These are phyloP conservation scores for Eubasilissa splendida DNA, from an alignment of 2,888 invertebrate genomes.

Conservation along the genomic window DNA sequence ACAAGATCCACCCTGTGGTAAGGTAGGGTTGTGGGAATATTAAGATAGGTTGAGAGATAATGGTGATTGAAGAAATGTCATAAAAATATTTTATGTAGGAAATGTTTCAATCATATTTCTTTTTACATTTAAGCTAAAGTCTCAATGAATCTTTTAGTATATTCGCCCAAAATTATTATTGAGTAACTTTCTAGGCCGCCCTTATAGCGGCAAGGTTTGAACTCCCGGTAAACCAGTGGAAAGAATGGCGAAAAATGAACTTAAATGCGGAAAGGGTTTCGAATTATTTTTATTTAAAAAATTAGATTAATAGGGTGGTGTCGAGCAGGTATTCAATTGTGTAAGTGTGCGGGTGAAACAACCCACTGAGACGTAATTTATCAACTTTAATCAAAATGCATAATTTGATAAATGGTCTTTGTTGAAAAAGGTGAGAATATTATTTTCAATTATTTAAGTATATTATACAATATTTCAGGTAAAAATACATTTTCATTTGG, in stretches of 20 bases:
- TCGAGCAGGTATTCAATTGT: constrained; percentile 29
- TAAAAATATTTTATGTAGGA: no score
- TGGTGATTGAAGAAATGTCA: no score
- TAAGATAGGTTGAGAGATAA: no score
- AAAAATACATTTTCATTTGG: neutral
- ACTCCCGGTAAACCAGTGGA: neutral
- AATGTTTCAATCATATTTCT: no score
- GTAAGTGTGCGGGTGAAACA: constrained; percentile 25
- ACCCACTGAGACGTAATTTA: constrained; percentile 25
- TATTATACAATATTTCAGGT: neutral
- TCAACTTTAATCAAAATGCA: constrained; percentile 28
- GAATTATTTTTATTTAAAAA: constrained; percentile 50
- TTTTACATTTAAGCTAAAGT: no score
- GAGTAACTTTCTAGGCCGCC: neutral
- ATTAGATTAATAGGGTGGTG: constrained; percentile 50
- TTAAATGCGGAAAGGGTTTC: constrained; percentile 33
- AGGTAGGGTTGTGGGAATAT: no score
- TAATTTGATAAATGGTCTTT: constrained; percentile 31
- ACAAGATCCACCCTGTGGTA: no score
- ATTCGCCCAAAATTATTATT: no score
- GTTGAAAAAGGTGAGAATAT: constrained; percentile 28
- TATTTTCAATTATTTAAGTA: constrained; percentile 24
- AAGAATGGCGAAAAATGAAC: constrained; percentile 12
- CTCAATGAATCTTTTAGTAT: no score
- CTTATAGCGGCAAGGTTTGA: neutral